Evolutionary conservation across 1,140 invertebrate species (phyloP).

Genomic region (Sarcophaga bullata): DNA sequence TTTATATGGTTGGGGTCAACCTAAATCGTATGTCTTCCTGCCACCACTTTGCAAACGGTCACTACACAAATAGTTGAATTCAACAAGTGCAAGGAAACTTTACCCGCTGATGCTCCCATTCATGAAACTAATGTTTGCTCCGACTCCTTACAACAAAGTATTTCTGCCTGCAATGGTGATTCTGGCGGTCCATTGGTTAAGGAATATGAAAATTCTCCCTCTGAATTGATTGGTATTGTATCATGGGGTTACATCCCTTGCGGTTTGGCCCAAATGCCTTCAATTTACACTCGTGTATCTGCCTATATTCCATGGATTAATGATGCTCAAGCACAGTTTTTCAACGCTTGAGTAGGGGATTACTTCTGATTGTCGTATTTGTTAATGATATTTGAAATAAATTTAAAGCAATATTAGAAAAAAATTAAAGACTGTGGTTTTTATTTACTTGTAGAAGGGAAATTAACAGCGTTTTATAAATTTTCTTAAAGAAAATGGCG

Average conservation of each 20-base stretch:
- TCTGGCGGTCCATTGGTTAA: conserved; percentile 75
- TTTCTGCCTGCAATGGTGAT: conserved; percentile 74
- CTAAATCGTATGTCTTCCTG: conserved; percentile 52
- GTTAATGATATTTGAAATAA: no score
- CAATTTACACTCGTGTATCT: conserved; percentile 77
- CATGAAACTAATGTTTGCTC: conserved; percentile 70
- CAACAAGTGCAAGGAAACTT: conserved; percentile 44
- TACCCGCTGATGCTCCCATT: conserved; percentile 58
- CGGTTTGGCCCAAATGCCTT: conserved; percentile 71
- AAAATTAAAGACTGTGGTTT: no score
- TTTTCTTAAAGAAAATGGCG: no score
- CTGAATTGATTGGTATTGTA: conserved; percentile 73
- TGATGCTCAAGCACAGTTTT: conserved; percentile 52
- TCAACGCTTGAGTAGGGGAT: conserved; percentile 42
- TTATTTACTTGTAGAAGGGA: no score
- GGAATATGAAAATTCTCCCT: conserved; percentile 49
- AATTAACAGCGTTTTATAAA: no score
- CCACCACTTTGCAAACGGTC: conserved; percentile 64
- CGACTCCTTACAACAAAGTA: conserved; percentile 69
- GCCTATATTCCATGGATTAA: conserved; percentile 68
- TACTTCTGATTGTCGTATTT: background rate
- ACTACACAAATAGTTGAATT: conserved; percentile 63
- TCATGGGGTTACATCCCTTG: conserved; percentile 82
- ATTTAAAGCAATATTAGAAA: no score
- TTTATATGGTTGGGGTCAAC: conserved; percentile 69